These are phyloP conservation scores for Oreochromis spilurus DNA, from an alignment of 2,113 vertebrate species.

Conservation along the genomic window DNA sequence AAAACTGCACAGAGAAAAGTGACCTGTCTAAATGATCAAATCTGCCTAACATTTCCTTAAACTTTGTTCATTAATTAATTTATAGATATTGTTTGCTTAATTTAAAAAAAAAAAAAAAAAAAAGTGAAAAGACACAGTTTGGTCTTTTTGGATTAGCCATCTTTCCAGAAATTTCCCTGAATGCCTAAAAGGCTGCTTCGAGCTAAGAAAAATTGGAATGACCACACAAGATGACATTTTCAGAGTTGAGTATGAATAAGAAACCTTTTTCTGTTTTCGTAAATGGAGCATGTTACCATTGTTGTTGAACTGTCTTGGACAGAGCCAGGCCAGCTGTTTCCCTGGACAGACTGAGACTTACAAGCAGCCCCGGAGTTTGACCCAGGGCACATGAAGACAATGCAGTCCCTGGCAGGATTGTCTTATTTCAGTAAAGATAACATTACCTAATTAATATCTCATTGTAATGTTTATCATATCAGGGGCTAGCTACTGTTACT, in stretches of 20 bases:
- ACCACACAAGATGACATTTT: neutral
- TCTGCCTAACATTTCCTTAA: neutral
- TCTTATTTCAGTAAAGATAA: neutral
- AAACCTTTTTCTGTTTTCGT: neutral
- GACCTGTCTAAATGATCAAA: neutral
- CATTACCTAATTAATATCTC: neutral
- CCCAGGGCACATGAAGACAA: neutral
- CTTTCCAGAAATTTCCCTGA: neutral
- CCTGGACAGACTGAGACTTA: neutral
- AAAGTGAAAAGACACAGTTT: neutral
- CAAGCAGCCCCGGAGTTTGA: neutral
- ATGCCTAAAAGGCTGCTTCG: neutral
- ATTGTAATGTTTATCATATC: neutral
- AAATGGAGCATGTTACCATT: neutral
- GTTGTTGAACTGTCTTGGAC: neutral
- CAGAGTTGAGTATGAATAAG: neutral
- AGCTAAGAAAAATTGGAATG: neutral
- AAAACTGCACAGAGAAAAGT: neutral
- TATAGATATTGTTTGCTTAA: neutral
- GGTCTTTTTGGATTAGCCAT: neutral
- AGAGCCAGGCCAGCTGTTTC: neutral
- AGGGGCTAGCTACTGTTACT: neutral
- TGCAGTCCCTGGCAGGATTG: neutral
- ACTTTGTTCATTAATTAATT: neutral
- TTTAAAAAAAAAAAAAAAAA: neutral